Evolutionary conservation across 2,888 invertebrate species (phyloP).

Genomic region (Apamea sordens): DNA sequence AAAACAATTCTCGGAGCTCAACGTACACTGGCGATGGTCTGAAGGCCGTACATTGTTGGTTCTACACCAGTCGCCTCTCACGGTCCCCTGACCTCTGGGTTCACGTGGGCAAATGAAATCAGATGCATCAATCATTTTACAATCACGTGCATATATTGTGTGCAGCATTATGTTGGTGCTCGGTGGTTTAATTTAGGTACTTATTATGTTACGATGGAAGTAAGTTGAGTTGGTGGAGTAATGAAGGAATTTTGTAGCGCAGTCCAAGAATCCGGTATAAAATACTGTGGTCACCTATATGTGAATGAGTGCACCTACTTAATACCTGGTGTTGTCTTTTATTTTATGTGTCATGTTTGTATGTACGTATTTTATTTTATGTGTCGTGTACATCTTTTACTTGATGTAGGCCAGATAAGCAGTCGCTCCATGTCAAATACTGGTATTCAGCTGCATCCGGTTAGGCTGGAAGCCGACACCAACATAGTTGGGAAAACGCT

Average conservation of each 20-base stretch:
- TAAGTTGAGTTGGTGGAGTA: background rate
- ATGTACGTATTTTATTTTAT: no score
- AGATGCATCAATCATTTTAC: slow-evolving; percentile 80
- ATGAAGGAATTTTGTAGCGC: slow-evolving; percentile 4
- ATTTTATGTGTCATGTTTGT: no score
- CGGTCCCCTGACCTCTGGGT: slow-evolving; percentile 76
- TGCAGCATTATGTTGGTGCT: slow-evolving; percentile 56
- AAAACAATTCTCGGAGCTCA: slow-evolving; percentile 65
- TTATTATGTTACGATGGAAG: slow-evolving; percentile 29
- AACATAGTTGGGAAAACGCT: no score
- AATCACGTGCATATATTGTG: slow-evolving; percentile 71
- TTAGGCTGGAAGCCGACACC: no score
- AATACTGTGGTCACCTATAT: no score
- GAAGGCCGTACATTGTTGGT: slow-evolving; percentile 72
- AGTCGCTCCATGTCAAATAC: no score
- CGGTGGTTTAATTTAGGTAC: slow-evolving; percentile 49
- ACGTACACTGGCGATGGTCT: slow-evolving; percentile 59
- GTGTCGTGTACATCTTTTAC: no score
- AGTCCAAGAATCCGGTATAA: background rate
- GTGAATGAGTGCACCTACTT: no score
- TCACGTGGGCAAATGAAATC: slow-evolving; percentile 80
- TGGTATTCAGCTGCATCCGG: no score
- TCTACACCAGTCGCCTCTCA: slow-evolving; percentile 71
- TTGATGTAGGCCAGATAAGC: no score
- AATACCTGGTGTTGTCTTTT: no score